These are phyloP conservation scores for Strix aluco DNA, from an alignment of 2,113 vertebrate genomes.

Conservation along the genomic window DNA sequence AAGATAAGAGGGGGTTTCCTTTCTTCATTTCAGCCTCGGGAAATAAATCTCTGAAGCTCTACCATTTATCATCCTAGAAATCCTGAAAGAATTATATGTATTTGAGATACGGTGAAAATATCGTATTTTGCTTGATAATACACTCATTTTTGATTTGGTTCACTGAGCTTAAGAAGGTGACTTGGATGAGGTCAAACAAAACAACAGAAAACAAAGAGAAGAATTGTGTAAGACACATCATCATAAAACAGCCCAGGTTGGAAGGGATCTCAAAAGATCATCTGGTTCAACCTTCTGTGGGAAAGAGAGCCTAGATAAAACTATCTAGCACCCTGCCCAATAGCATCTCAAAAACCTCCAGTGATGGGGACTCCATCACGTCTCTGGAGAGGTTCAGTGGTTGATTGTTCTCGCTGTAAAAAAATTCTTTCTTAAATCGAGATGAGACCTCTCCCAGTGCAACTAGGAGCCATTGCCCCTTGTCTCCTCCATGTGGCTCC, in stretches of 20 bases:
- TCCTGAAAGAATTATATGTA: not conserved
- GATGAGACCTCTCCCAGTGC: not conserved
- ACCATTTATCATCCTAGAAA: not conserved
- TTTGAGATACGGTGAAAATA: not conserved
- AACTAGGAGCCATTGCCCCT: not conserved
- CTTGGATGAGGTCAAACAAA: not conserved
- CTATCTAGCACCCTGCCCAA: not conserved
- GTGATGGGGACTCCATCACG: not conserved
- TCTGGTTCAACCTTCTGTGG: not conserved
- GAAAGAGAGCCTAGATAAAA: not conserved
- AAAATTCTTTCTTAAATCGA: not conserved
- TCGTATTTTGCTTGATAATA: not conserved
- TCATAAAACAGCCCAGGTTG: not conserved
- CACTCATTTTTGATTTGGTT: not conserved
- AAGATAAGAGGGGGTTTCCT: not conserved
- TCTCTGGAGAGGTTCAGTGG: not conserved
- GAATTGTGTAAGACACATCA: not conserved
- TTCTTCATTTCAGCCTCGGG: not conserved
- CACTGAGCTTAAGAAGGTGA: not conserved
- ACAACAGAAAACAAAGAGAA: not conserved
- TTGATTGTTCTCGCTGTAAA: not conserved
- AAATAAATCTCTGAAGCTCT: not conserved
- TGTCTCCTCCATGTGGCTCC: not conserved
- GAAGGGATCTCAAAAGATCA: not conserved
- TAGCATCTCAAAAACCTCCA: not conserved